Conservation (phyloP, 2,113 vertebrate species). For the Ondatra zibethicus region DNA sequence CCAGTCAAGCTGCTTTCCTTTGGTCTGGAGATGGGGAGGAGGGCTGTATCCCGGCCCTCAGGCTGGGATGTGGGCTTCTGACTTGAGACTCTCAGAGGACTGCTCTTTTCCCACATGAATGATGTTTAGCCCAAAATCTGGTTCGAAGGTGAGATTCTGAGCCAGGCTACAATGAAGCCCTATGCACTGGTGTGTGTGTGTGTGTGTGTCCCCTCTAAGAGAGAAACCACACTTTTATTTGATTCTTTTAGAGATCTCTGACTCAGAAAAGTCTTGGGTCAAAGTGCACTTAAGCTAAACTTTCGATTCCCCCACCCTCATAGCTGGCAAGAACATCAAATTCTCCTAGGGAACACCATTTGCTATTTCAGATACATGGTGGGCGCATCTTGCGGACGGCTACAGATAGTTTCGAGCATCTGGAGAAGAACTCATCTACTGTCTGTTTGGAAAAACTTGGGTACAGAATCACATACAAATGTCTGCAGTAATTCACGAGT, state of each 20-base stretch:
- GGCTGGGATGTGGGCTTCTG: background rate
- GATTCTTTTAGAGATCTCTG: conserved; percentile 26
- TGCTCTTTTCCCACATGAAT: background rate
- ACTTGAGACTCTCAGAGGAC: background rate
- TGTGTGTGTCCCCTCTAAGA: background rate
- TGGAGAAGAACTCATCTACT: background rate
- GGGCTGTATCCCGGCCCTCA: background rate
- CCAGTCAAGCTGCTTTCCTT: background rate
- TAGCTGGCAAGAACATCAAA: background rate
- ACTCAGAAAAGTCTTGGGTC: background rate
- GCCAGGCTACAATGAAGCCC: background rate
- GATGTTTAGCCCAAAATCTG: background rate
- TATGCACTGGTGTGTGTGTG: background rate
- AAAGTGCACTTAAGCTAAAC: background rate
- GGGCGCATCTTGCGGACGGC: background rate
- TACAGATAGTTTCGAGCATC: background rate
- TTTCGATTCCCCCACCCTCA: background rate
- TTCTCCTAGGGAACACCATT: background rate
- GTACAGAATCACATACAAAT: background rate
- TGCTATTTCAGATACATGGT: conserved; percentile 1
- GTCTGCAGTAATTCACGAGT: background rate
- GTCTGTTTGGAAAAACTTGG: conserved; percentile 19
- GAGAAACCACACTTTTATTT: conserved; percentile 33
- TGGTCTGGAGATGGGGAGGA: background rate
- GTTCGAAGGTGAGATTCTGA: background rate